Evolutionary conservation across 2,797 vertebrate genomes (phyloP), one percentile per base, ranked within the genome.

Genomic region (Morus bassanus): DNA sequence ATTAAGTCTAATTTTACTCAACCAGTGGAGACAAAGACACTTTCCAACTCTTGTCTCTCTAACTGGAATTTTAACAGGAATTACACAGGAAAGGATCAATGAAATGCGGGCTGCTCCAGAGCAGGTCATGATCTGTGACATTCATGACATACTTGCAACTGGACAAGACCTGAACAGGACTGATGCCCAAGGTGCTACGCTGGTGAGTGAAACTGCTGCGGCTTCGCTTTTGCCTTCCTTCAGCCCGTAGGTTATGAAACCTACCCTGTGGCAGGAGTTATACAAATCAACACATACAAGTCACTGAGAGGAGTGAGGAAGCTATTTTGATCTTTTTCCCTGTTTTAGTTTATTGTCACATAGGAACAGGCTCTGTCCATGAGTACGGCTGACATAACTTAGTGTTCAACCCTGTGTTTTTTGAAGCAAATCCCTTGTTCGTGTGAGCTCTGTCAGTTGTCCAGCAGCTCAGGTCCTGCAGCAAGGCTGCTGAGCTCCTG

Each of bases 51-150:
- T 74, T 31, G 16, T 73, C 18, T 25, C 24, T 41, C 14, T 53
- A 30, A 85, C 43, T 76, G 77, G 64, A 65, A 93, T 95, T 95
- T 93, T 37, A 10, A 81, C 97, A 99, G 99, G 99, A 85, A 99
- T 99, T 98, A 99, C 99, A 17, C 99, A 99, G 96, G 99, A 99
- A 95, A 99, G 99, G 98, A 99, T 99, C 98, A 99, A 99, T 10
- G 99, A 99, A 97, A 99, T 99, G 45, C 98, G 99, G 50, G 99
- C 98, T 6, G 99, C 99, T 3, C 98, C 99, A 0, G 99, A 99
- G 98, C 98, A 98, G 97, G 98, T 97, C 96, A 99, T 99, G 99
- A 98, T 99, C 85, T 97, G 97, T 75, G 99, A 99, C 96, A 98
- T 99, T 91, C 98, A 98, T 97, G 98, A 98, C 56, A 98, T 99